Evolutionary conservation across 2,888 invertebrate genomes (phyloP).

Genomic region (Caenorhabditis zanzibari): DNA sequence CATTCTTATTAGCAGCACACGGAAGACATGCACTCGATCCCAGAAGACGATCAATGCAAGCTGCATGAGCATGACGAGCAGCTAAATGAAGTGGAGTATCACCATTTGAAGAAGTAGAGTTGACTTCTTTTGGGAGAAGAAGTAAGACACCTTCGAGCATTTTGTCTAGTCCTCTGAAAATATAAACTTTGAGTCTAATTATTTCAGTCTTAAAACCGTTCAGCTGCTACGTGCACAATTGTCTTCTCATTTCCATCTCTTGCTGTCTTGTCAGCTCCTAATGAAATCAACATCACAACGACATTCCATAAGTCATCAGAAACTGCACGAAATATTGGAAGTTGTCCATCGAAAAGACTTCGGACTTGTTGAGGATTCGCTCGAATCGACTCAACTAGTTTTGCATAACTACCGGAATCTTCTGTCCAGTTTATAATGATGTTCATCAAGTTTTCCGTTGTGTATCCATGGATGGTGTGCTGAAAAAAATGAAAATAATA

Average conservation of each 20-base stretch:
- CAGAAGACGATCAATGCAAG: conserved; percentile 71
- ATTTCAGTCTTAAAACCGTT: no score
- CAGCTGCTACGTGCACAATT: conserved; percentile 67
- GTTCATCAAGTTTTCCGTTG: conserved; percentile 49
- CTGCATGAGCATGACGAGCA: conserved; percentile 65
- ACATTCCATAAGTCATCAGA: conserved; percentile 66
- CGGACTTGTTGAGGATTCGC: conserved; percentile 62
- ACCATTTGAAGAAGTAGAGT: conserved; percentile 55
- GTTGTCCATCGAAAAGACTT: conserved; percentile 47
- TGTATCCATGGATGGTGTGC: conserved; percentile 62
- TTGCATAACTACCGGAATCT: conserved; percentile 47
- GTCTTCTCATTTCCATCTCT: conserved; percentile 50
- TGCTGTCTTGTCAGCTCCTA: conserved; percentile 60
- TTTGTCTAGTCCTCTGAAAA: conserved; percentile 57
- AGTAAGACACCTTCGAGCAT: conserved; percentile 62
- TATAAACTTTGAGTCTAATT: background rate
- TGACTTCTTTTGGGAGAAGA: conserved; percentile 57
- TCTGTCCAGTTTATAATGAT: conserved; percentile 58
- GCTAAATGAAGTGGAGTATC: conserved; percentile 71
- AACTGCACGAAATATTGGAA: conserved; percentile 67
- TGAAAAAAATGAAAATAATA: no score
- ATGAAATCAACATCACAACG: conserved; percentile 57
- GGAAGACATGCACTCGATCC: conserved; percentile 49
- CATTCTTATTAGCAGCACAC: conserved; percentile 63
- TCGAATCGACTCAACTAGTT: conserved; percentile 59